Evolutionary conservation across 2,888 invertebrate genomes (phyloP), one percentile per base, ranked within the genome.

Genomic region (Drosophila anomalata): DNA sequence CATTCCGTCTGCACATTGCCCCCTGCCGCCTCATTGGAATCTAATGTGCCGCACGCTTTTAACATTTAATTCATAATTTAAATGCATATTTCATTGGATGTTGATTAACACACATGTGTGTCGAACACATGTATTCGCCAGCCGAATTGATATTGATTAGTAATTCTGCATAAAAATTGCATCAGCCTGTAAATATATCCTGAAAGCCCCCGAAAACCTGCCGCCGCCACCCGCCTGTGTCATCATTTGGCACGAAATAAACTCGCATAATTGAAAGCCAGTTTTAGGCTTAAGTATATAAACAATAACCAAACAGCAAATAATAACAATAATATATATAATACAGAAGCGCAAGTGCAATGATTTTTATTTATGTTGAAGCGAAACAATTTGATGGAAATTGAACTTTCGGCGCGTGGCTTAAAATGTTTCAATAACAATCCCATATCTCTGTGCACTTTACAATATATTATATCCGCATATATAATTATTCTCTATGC

Each of bases 81-180:
- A 76, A 79, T 76, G 68, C 76, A 85, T 58, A 69, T 62, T 58
- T 74, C 50, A 56, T 56, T 52, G 71, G 60, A 56, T 54, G 53
- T 60, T 74, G 74, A 81, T 80, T 78, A 73, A 66, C 41, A 65
- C 29, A 9, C 29, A 29, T 29, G 9, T 29, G 62, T 77, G 77
- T 59, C 36, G 36, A 55, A 58, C 68, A 42, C 63, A 62, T 44
- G 53, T 47, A 31, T 36, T 57, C 51, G 48, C 46, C 17, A 42
- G 20, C 39, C 54, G 36, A 60, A 59, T 52, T 55, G 55, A 65
- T 71, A 59, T 86, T 70, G 62, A 75, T 88, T 80, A 75, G 81
- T 76, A 85, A 85, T 87, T 87, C 77, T 69, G 71, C 82, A 77
- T 76, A 81, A 84, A 63, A 70, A 87, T 85, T 85, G 84, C 84